phyloP scores from a whole-genome alignment of 2,888 invertebrate species.

The Morinoia aosen region DNA sequence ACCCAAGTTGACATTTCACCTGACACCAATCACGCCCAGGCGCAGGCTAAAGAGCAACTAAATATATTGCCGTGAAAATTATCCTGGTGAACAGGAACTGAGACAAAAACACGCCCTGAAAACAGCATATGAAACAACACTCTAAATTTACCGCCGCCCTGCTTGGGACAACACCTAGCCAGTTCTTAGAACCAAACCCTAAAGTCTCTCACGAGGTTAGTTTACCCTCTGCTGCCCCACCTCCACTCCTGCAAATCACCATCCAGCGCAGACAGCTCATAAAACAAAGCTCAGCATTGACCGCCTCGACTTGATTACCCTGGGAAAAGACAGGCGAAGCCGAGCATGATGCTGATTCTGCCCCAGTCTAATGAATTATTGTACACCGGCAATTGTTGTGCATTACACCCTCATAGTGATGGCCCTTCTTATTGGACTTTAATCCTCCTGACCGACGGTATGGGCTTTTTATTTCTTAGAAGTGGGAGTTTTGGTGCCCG shows the following conservation, averaged over 20 bases:
- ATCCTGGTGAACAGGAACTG: too few species aligned
- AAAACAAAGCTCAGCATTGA: slow-evolving; percentile 9
- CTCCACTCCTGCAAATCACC: background rate
- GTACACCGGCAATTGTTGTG: background rate
- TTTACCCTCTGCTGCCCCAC: background rate
- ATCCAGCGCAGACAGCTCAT: slow-evolving; percentile 1
- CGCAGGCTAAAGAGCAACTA: too few species aligned
- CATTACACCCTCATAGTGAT: background rate
- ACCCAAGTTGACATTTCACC: too few species aligned
- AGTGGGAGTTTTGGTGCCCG: background rate
- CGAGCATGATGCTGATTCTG: background rate
- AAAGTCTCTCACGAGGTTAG: background rate
- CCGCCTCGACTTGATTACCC: background rate
- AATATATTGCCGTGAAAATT: too few species aligned
- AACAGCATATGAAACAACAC: background rate
- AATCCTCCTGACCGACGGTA: background rate
- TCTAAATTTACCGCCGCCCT: background rate
- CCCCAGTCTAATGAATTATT: background rate
- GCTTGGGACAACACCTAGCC: background rate
- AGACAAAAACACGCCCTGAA: too few species aligned
- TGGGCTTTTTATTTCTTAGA: background rate
- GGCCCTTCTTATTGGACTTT: background rate
- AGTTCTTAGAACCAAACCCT: background rate
- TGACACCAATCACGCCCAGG: too few species aligned
- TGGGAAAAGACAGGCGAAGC: background rate